phyloP scores from a whole-genome alignment of 2,888 invertebrate genomes.

The Parascotia fuliginaria region DNA sequence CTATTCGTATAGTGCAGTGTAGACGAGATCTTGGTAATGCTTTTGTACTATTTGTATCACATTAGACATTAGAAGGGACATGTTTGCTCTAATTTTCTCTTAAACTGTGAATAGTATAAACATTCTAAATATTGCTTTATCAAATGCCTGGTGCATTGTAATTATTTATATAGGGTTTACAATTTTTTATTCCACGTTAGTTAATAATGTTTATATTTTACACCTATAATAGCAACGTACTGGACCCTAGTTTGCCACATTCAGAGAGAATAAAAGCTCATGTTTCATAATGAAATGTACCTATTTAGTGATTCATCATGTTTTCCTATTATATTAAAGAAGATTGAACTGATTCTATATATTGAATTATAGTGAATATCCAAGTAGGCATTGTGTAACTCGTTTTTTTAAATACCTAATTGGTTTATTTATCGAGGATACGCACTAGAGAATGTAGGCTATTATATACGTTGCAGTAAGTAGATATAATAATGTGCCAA shows the following conservation, averaged over 20 bases:
- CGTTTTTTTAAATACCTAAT: constrained; percentile 39
- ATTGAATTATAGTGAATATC: constrained; percentile 37
- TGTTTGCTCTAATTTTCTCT: constrained; percentile 64
- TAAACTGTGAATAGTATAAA: constrained; percentile 72
- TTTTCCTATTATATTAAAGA: constrained; percentile 45
- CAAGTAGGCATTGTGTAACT: constrained; percentile 39
- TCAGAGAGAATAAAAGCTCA: constrained; percentile 60
- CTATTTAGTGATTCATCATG: constrained; percentile 56
- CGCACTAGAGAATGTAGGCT: constrained; percentile 56
- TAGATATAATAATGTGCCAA: constrained; percentile 76
- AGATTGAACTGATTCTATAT: constrained; percentile 52
- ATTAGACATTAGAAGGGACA: constrained; percentile 61
- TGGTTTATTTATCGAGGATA: constrained; percentile 43
- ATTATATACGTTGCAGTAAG: constrained; percentile 46
- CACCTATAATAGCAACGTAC: constrained; percentile 51
- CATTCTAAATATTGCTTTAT: constrained; percentile 61
- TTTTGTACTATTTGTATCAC: constrained; percentile 68
- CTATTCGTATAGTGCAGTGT: constrained; percentile 12
- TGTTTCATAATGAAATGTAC: constrained; percentile 70
- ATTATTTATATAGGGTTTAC: constrained; percentile 71
- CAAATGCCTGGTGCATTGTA: constrained; percentile 73
- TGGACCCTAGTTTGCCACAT: constrained; percentile 42
- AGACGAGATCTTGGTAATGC: constrained; percentile 52
- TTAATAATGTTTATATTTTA: constrained; percentile 58
- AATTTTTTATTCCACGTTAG: constrained; percentile 69